Evolutionary conservation across 2,797 vertebrate species (phyloP), one percentile per base, ranked within the genome.

Genomic region (Erethizon dorsatum): DNA sequence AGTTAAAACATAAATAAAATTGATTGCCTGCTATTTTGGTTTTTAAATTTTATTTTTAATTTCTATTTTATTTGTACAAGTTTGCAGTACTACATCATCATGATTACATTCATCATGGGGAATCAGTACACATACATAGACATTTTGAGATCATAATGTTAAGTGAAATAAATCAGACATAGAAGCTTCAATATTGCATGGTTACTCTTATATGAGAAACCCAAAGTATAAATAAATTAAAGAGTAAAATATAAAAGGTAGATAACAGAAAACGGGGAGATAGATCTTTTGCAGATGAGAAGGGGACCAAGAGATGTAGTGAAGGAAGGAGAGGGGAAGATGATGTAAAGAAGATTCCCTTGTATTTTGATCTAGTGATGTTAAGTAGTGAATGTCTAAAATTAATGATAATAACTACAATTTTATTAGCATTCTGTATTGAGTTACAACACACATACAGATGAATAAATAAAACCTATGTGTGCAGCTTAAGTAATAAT

Each of bases 341-440:
- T 18, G 6, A n/a, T 67, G 65, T n/a, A 18, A n/a, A 67, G 9
- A n/a, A n/a, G 65, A 67, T n/a, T 15, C 33, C 2, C 14, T 67
- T 33, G 9, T 63, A 85, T 85, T 95, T 82, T 94, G 47, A 63
- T 86, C 14, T 33, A 13, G 22, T 37, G 52, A 54, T 63, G 37
- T 14, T 69, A 83, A 88, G 47, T 7, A 87, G 37, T 54, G 5
- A 86, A 65, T 75, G 15, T 50, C 15, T 80, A 37, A 71, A 71
- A 95, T 31, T 80, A 93, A 47, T 77, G 8, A 52, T 93, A 33
- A 59, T 83, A 85, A 71, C 11, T 88, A 18, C 52, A 83, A 28
- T 91, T 93, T 91, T 88, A 33, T 71, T 84, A 8, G 84, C 41
- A 26, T 86, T 59, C 33, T 94, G 78, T 86, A 83, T 94, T 65